These are phyloP conservation scores for Rallus crepitans DNA, from an alignment of 2,797 vertebrate species.

Conservation along the genomic window DNA sequence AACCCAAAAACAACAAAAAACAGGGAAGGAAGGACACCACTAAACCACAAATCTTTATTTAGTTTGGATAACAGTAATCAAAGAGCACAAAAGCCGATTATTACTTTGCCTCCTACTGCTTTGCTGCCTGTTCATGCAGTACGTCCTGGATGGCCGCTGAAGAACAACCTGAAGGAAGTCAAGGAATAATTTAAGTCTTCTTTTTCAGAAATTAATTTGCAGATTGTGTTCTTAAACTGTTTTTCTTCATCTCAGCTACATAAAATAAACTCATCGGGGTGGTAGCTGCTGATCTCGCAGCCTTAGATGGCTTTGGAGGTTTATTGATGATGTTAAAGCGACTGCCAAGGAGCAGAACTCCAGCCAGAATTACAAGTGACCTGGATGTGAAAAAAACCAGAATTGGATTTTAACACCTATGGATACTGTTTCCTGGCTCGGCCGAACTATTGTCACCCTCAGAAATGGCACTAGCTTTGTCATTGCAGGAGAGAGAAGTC, in stretches of 20 bases:
- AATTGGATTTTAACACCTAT: neutral
- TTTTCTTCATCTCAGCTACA: constrained; percentile 13
- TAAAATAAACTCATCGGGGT: neutral
- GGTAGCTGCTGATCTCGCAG: neutral
- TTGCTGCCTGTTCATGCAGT: neutral
- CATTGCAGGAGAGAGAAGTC: neutral
- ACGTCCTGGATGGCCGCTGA: neutral
- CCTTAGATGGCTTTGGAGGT: constrained; percentile 3
- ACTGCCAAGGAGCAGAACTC: constrained; percentile 21
- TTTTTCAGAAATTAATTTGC: neutral
- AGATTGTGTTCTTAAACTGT: neutral
- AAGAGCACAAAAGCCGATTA: constrained; percentile 33
- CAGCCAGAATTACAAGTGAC: constrained; percentile 11
- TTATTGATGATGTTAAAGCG: constrained; percentile 15
- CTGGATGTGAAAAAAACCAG: neutral
- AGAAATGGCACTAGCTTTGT: neutral
- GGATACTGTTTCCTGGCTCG: neutral
- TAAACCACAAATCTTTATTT: constrained; percentile 49
- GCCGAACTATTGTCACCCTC: neutral
- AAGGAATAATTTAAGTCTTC: neutral
- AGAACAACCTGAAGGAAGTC: neutral
- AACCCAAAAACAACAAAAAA: neutral
- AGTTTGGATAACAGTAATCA: constrained; percentile 46
- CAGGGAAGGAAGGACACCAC: constrained; percentile 11
- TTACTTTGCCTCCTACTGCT: constrained; percentile 31